Conservation (phyloP, 2,888 invertebrate genomes). For the Subacronicta megacephala region DNA sequence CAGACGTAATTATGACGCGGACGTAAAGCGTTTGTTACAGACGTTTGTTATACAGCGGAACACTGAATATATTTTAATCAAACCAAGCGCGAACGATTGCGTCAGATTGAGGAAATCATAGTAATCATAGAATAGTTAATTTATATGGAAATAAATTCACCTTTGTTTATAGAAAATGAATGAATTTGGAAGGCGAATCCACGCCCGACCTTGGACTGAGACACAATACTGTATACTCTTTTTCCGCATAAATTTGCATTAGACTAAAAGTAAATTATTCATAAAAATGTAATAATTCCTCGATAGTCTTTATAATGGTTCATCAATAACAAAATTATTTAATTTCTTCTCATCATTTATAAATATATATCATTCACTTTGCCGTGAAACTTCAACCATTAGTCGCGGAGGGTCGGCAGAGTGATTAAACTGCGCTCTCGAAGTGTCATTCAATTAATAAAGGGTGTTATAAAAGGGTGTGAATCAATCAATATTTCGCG, state of each 20-base stretch:
- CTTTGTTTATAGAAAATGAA: too few relatives aligned
- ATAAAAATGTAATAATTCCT: too few relatives aligned
- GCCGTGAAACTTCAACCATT: conserved; percentile 28
- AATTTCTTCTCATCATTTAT: conserved; percentile 22
- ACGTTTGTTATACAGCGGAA: too few relatives aligned
- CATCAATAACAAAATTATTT: conserved; percentile 13
- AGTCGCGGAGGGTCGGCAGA: conserved; percentile 13
- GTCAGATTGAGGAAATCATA: too few relatives aligned
- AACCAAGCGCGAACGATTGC: not conserved
- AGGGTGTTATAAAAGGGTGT: conserved; percentile 26
- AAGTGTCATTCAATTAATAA: conserved; percentile 49
- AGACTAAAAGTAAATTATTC: too few relatives aligned
- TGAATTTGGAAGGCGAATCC: too few relatives aligned
- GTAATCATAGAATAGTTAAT: too few relatives aligned
- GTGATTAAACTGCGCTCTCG: conserved; percentile 41
- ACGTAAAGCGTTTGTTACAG: conserved; percentile 1
- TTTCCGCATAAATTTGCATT: too few relatives aligned
- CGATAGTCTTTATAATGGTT: too few relatives aligned
- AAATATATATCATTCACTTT: conserved; percentile 8
- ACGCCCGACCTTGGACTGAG: too few relatives aligned
- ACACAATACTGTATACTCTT: too few relatives aligned
- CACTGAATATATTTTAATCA: not conserved
- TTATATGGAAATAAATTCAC: not conserved
- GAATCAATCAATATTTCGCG: conserved; percentile 46
- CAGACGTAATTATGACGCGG: conserved; percentile 4